Percentiles rank a stretch among this genome's conserved stretches.
phyloP scores from a whole-genome alignment of 2,888 invertebrate species.

The Drosophila eohydei region DNA sequence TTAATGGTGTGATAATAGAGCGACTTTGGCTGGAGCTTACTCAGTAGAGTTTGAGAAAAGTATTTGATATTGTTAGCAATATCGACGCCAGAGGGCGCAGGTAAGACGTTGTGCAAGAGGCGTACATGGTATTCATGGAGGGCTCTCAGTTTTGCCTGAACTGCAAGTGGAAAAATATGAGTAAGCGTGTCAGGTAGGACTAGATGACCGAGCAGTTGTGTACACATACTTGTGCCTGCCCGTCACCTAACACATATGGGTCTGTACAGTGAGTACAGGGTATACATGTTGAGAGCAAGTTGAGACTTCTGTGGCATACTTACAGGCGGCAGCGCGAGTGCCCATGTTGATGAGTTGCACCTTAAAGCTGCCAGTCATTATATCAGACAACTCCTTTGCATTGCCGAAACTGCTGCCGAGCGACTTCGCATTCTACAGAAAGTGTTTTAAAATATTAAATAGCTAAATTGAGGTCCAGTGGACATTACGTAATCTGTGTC shows the following conservation, averaged over 20 bases:
- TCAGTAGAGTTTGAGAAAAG: constrained; percentile 97
- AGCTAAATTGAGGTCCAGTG: neutral
- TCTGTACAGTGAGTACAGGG: neutral
- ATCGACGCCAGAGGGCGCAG: constrained; percentile 97
- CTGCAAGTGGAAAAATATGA: constrained; percentile 86
- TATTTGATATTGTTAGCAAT: constrained; percentile 99
- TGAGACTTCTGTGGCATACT: constrained; percentile 85
- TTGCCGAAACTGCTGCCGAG: constrained; percentile 83
- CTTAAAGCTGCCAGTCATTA: constrained; percentile 89
- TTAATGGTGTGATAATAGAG: neutral
- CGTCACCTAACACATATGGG: no score
- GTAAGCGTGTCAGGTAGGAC: neutral
- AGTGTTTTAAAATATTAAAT: neutral
- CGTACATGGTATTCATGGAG: constrained; percentile 98
- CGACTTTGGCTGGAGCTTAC: constrained; percentile 87
- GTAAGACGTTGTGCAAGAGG: constrained; percentile 94
- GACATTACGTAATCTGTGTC: constrained; percentile 45
- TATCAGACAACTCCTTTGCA: constrained; percentile 84
- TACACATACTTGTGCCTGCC: neutral
- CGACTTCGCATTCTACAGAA: constrained; percentile 81
- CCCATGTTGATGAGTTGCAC: constrained; percentile 93
- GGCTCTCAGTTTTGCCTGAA: constrained; percentile 98
- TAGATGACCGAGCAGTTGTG: neutral
- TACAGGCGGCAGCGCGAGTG: constrained; percentile 96
- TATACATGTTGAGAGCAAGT: neutral